phyloP scores from a whole-genome alignment of 2,797 vertebrate species.

The Anguilla megastoma region DNA sequence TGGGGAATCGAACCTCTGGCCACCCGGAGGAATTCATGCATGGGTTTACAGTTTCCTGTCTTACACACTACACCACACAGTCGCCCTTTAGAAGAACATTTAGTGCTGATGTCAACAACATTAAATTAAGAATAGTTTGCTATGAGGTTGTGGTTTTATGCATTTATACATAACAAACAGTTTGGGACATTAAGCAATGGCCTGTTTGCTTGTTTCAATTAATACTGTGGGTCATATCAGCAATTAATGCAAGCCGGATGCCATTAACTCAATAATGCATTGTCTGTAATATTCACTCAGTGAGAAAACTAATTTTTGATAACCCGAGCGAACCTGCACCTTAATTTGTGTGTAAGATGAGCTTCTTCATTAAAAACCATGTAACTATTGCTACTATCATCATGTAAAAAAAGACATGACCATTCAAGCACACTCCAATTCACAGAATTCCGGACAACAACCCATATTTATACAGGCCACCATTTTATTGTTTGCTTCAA shows the following conservation, averaged over 20 bases:
- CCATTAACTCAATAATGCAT: neutral
- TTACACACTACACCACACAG: neutral
- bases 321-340: neutral
- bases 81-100: neutral
- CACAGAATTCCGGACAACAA: neutral
- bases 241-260: neutral
- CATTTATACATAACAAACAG: neutral
- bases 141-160: neutral
- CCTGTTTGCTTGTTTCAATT: neutral
- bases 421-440: neutral
- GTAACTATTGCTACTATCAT: neutral
- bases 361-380: neutral
- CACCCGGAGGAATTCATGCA: neutral
- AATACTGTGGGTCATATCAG: neutral
- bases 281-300: neutral
- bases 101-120: neutral
- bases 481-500: constrained; percentile 21
- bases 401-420: neutral
- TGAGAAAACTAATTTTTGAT: neutral
- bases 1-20: neutral
- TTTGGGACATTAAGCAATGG: neutral
- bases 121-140: neutral
- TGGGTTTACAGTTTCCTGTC: neutral
- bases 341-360: neutral
- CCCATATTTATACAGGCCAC: neutral